These are phyloP conservation scores for Lasiurus borealis DNA, from an alignment of 2,113 vertebrate species.

Conservation along the genomic window DNA sequence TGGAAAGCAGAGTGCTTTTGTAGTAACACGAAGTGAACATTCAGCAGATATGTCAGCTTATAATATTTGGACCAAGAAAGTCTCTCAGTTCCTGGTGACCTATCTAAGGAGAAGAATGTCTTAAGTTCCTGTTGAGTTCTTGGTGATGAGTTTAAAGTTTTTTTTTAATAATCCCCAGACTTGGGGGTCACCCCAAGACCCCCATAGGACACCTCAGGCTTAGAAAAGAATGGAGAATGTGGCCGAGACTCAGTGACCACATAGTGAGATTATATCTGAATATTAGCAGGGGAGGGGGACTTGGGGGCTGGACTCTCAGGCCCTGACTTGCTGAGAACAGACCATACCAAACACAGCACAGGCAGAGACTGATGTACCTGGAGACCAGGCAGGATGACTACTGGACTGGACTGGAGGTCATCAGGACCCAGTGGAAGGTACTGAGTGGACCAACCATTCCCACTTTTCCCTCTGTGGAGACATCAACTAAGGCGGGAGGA, in stretches of 20 bases:
- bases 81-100: not conserved
- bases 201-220: not conserved
- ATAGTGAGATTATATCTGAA: not conserved
- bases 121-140: not conserved
- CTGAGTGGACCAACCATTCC: not conserved
- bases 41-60: not conserved
- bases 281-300: not conserved
- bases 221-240: not conserved
- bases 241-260: not conserved
- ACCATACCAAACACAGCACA: not conserved
- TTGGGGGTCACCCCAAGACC: not conserved
- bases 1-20: not conserved
- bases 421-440: not conserved
- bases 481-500: not conserved
- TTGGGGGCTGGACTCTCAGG: not conserved
- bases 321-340: not conserved
- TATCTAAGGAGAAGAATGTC: not conserved
- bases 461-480: not conserved
- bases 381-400: not conserved
- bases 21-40: fast-evolving
- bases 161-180: not conserved
- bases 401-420: not conserved
- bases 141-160: not conserved
- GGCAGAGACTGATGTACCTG: not conserved
- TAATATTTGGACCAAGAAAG: not conserved